Conservation (phyloP, 2,797 vertebrate genomes). For the Pseudomugil tenellus region DNA sequence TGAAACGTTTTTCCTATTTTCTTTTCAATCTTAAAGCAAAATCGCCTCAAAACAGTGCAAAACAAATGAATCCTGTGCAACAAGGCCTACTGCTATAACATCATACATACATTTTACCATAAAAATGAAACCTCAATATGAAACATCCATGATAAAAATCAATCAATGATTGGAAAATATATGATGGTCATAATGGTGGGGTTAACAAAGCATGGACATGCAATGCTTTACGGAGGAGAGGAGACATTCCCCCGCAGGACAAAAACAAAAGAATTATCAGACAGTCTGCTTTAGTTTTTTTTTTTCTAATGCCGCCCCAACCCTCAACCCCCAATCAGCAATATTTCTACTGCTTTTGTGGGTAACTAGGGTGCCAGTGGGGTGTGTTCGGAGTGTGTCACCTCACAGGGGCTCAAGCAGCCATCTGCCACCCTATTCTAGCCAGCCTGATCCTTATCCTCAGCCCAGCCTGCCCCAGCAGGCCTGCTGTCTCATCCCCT, state of each 20-base stretch:
- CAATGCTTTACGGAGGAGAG: conserved; percentile 55
- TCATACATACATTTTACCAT: conserved; percentile 51
- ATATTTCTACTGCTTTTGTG: conserved; percentile 40
- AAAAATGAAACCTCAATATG: conserved; percentile 62
- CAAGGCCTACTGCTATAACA: conserved; percentile 72
- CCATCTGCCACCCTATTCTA: conserved; percentile 90
- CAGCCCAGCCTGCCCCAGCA: conserved; percentile 68
- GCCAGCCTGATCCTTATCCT: conserved; percentile 82
- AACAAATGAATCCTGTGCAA: conserved; percentile 82
- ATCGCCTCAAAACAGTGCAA: conserved; percentile 84
- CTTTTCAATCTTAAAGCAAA: conserved; percentile 62
- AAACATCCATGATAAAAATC: conserved; percentile 63
- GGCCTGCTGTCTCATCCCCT: conserved; percentile 71
- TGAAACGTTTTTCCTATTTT: conserved; percentile 35
- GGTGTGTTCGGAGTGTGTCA: conserved; percentile 70
- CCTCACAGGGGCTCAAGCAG: conserved; percentile 83
- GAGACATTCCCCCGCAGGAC: conserved; percentile 60
- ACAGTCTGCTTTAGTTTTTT: conserved; percentile 54
- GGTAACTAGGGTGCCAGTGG: conserved; percentile 59
- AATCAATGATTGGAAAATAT: conserved; percentile 50
- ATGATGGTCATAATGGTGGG: conserved; percentile 47
- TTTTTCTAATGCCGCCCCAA: conserved; percentile 36
- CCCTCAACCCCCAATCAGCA: background rate
- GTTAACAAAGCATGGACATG: conserved; percentile 64
- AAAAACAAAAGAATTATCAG: conserved; percentile 67